Evolutionary conservation across 2,113 vertebrate species (phyloP).

Genomic region (Steatornis caripensis): DNA sequence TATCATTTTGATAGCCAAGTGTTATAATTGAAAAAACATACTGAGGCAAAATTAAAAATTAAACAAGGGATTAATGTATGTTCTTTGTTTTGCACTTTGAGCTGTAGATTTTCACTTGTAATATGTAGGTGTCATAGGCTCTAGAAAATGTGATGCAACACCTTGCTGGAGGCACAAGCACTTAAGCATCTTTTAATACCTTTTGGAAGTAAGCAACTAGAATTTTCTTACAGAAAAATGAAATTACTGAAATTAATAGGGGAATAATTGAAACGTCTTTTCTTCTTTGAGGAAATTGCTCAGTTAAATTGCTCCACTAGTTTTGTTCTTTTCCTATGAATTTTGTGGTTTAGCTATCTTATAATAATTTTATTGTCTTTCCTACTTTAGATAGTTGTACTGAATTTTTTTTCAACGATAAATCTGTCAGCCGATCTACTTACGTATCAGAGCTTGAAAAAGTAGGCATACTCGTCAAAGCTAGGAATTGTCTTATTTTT

Average conservation of each 20-base stretch:
- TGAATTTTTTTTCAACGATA: conserved; percentile 79
- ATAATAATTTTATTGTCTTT: background rate
- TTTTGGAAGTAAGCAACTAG: background rate
- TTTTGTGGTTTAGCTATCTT: background rate
- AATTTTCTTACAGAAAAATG: background rate
- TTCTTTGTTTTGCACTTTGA: background rate
- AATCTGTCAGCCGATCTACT: conserved; percentile 64
- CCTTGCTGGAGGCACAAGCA: background rate
- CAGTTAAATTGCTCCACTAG: background rate
- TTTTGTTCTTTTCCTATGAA: background rate
- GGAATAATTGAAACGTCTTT: background rate
- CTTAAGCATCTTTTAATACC: background rate
- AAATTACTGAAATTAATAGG: background rate
- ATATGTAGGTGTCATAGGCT: background rate
- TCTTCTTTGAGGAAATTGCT: background rate
- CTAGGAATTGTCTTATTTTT: conserved; percentile 89
- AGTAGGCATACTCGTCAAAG: conserved; percentile 87
- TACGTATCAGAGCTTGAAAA: conserved; percentile 83
- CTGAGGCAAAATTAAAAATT: background rate
- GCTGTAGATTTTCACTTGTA: background rate
- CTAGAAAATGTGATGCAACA: background rate
- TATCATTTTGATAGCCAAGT: background rate
- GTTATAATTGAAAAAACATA: background rate
- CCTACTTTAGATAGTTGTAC: conserved; percentile 75
- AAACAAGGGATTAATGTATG: background rate